Evolutionary conservation across 2,113 vertebrate species (phyloP).

Genomic region (Gulo gulo): DNA sequence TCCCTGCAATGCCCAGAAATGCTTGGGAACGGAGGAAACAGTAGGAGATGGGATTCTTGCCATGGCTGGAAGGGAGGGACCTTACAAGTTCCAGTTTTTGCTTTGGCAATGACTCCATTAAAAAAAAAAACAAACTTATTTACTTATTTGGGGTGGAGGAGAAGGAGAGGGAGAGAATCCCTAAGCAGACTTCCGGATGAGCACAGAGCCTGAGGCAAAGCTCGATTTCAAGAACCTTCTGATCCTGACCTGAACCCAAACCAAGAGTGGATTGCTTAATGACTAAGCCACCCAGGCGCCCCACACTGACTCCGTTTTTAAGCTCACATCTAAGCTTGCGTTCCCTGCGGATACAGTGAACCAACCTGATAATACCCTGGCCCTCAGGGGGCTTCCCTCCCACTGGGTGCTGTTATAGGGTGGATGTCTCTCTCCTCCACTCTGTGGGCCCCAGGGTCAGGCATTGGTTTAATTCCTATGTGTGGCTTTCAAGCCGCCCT

Average conservation of each 20-base stretch:
- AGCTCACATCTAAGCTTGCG: neutral
- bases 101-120: neutral
- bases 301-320: neutral
- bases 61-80: neutral
- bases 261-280: too few species aligned
- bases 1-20: neutral
- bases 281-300: too few species aligned
- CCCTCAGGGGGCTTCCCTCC: neutral
- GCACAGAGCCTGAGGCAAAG: too few species aligned
- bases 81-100: neutral
- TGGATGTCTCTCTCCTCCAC: neutral
- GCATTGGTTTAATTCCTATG: neutral
- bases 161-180: too few species aligned
- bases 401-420: neutral
- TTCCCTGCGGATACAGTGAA: neutral
- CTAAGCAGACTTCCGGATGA: too few species aligned
- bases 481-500: too few species aligned
- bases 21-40: neutral
- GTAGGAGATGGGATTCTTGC: neutral
- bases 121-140: too few species aligned
- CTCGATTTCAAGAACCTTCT: too few species aligned
- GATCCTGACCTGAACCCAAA: too few species aligned
- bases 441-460: neutral
- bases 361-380: neutral
- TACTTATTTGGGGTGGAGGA: too few species aligned